Evolutionary conservation across 2,888 invertebrate species (phyloP), one percentile per base, ranked within the genome.

Genomic region (Mythimna albipuncta): DNA sequence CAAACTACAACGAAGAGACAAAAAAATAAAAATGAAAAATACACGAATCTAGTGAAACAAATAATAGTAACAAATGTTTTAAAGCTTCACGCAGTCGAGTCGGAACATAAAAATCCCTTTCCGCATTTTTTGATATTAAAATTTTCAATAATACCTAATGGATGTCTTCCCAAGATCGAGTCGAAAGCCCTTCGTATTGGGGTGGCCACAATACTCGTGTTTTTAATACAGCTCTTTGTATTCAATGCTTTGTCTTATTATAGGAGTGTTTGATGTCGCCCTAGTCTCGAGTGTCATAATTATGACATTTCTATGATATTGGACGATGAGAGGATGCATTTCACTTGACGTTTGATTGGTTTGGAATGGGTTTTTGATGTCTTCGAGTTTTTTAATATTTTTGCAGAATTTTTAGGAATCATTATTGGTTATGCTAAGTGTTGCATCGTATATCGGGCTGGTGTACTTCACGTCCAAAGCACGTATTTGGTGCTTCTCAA

Each of bases 111-210:
- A 89, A 92, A 90, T 68, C 63, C 32, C 70, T 54, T 55, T 85
- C 87, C 79, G 93, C 95, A 95, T 96, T 96, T 94, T 94, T 93
- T 94, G 94, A 96, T 96, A 96, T 96, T 96, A 96, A 96, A 96
- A 96, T 95, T 94, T 96, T 95, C 96, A 96, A 96, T 96, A 96
- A 94, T 95, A 94, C 93, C 96, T 96, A 96, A 96, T 96, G 96
- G 96, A 96, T 94, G 93, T 93, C 94, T 91, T 92, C 83, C 77
- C 83, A 87, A 88, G 91, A 93, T 93, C 91, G 91, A 87, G 87
- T 89, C 89, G 89, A 89, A 90, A 88, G 91, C 90, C 89, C 90
- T 89, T 84, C 85, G 90, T 94, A 95, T 94, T 92, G 94, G 93
- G 93, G 92, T 91, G 92, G 89, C 92, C 91, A 90, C 80, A 87